A percentile compares a stretch with the other conserved stretches of the same genome.
Conservation (phyloP, 2,888 invertebrate genomes). For the Desoria tigrina region DNA sequence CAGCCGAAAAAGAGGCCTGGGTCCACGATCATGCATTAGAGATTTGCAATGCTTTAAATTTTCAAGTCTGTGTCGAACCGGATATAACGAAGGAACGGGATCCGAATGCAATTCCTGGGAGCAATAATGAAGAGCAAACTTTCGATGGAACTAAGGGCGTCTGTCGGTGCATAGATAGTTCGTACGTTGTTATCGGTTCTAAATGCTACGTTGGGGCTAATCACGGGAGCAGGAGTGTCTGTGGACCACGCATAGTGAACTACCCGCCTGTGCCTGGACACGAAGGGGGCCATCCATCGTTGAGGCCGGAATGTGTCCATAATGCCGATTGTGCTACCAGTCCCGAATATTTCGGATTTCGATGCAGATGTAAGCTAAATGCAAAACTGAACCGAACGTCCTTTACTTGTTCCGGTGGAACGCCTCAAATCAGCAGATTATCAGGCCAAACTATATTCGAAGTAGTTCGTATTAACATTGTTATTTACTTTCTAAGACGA, state of each 20-base stretch:
- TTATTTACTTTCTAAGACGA: no score
- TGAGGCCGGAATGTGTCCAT: not conserved
- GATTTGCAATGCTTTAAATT: constrained; percentile 27
- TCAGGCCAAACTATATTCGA: no score
- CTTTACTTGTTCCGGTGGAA: no score
- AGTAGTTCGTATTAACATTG: no score
- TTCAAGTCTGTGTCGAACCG: constrained; percentile 25
- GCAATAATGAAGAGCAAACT: not conserved
- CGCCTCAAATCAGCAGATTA: no score
- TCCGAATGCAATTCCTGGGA: not conserved
- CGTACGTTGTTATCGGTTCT: constrained; percentile 15
- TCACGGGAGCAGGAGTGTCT: not conserved
- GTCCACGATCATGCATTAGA: constrained; percentile 9
- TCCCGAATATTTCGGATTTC: not conserved
- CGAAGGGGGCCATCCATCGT: not conserved
- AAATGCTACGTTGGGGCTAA: not conserved
- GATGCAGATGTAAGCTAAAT: not conserved
- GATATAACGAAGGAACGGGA: not conserved
- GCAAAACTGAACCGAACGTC: no score
- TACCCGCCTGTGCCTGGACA: not conserved
- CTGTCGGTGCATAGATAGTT: constrained; percentile 29
- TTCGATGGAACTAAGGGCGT: constrained; percentile 2
- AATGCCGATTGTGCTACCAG: not conserved
- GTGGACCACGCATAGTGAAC: not conserved
- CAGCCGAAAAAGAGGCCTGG: constrained; percentile 17